Evolutionary conservation across 2,888 invertebrate genomes (phyloP), one percentile per base, ranked within the genome.

Genomic region (Lasioglossum malachurum): DNA sequence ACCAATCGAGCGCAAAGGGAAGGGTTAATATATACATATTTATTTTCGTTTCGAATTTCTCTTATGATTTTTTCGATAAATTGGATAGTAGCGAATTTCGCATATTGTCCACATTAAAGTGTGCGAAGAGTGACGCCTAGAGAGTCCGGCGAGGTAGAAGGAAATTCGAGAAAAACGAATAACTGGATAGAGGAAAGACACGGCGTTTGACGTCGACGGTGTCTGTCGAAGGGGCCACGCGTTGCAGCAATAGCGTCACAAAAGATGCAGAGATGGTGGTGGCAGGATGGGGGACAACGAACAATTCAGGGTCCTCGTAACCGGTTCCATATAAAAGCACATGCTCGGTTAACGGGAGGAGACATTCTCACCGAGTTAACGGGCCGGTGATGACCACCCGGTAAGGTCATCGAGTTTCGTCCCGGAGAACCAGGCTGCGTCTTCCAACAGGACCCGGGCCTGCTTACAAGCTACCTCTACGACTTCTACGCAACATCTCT

Each of bases 321-420:
- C 91, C 91, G 91, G 92, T 91, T 92, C 92, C 88, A 92, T 94
- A 94, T 94, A 94, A 94, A 94, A 94, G 94, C 93, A 92, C 92
- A 87, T 80, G 91, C 83, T 88, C 90, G 93, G 87, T 93, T 90
- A 93, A 93, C 93, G 88, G 90, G 90, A 93, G 89, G 88, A 93
- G 92, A 88, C 94, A 94, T 90, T 94, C 88, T 82, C 88, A 82
- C 49, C 57, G 81, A 82, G 87, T 88, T 78, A 81, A 76, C 78
- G 75, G 82, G 23, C 74, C 78, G 23, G 80, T 79, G 78, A 86
- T 82, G 84, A 88, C 75, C 78, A 46, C 71, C 72, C 64, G 35
- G 49, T 81, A 81, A 78, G 76, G 69, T 86, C 83, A 46, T 35
- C 41, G 72, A 38, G 27, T 41, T 73, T 41, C 64, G 75, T 41